phyloP scores from a whole-genome alignment of 2,888 invertebrate genomes.

The Crepidodera aurea region DNA sequence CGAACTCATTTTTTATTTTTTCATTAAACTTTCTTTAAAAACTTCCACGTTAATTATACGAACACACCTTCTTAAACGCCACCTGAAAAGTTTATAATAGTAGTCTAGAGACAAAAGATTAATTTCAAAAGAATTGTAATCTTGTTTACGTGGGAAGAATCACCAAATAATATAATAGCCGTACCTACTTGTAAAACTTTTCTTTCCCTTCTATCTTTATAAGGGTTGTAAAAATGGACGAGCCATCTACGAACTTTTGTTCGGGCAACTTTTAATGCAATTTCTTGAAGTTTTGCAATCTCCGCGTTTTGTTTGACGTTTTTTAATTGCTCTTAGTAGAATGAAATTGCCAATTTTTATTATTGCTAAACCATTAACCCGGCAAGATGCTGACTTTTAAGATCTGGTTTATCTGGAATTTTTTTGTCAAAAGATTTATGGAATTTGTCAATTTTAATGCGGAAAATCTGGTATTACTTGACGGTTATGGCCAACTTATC shows the following conservation, averaged over 20 bases:
- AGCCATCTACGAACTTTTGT: slow-evolving; percentile 26
- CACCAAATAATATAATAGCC: slow-evolving; percentile 37
- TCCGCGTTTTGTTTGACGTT: slow-evolving; percentile 31
- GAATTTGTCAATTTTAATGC: too few relatives aligned
- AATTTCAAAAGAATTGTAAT: slow-evolving; percentile 43
- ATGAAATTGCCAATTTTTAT: slow-evolving; percentile 12
- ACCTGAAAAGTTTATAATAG: slow-evolving; percentile 39
- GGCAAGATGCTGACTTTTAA: not conserved
- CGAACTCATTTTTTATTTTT: too few relatives aligned
- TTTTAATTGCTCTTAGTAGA: slow-evolving; percentile 28
- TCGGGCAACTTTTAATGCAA: slow-evolving; percentile 38
- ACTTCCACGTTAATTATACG: slow-evolving; percentile 14
- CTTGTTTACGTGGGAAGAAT: slow-evolving; percentile 44
- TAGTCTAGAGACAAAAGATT: slow-evolving; percentile 40
- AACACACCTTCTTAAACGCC: slow-evolving; percentile 16
- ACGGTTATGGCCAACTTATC: too few relatives aligned
- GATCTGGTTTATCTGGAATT: not conserved
- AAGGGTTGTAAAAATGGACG: slow-evolving; percentile 34
- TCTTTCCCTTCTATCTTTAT: slow-evolving; percentile 26
- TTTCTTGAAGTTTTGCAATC: slow-evolving; percentile 31
- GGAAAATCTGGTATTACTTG: too few relatives aligned
- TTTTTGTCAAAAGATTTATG: too few relatives aligned
- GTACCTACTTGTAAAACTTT: slow-evolving; percentile 38
- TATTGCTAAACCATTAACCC: slow-evolving; percentile 10
- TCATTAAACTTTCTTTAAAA: too few relatives aligned